phyloP scores from a whole-genome alignment of 2,888 invertebrate genomes.

The Ophion ventricosus region DNA sequence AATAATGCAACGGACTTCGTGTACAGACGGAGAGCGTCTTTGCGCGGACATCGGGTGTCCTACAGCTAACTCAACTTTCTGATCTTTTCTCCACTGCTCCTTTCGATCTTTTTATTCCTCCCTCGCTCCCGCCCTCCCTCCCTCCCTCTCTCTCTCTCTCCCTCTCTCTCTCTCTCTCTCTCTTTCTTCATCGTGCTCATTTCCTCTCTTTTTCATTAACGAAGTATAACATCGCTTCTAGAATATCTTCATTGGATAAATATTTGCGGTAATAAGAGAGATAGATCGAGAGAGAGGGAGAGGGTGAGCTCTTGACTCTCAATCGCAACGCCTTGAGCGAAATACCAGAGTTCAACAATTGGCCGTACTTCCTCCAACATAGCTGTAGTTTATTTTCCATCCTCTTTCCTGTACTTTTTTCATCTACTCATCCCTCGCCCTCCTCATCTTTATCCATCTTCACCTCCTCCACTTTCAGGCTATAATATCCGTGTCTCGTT shows the following conservation, averaged over 20 bases:
- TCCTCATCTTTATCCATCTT: constrained; percentile 84
- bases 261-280: constrained; percentile 62
- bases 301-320: constrained; percentile 65
- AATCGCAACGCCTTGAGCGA: constrained; percentile 65
- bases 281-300: constrained; percentile 10
- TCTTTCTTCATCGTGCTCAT: constrained; percentile 5
- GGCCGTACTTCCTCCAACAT: constrained; percentile 58
- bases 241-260: constrained; percentile 66
- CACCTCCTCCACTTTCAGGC: constrained; percentile 85
- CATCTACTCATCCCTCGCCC: constrained; percentile 77
- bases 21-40: constrained; percentile 51
- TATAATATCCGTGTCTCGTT: constrained; percentile 45
- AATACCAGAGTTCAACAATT: constrained; percentile 68
- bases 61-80: constrained; percentile 43
- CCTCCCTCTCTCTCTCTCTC: constrained; percentile 27
- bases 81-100: constrained; percentile 8
- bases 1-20: constrained; percentile 49
- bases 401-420: constrained; percentile 84
- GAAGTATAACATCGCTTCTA: constrained; percentile 57
- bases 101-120: constrained; percentile 23
- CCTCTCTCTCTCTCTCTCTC: constrained; percentile 23
- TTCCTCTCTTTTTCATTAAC: constrained; percentile 60
- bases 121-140: constrained; percentile 30
- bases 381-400: constrained; percentile 23
- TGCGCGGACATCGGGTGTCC: constrained; percentile 40